These are phyloP conservation scores for Trissolcus japonicus DNA, from an alignment of 2,888 invertebrate species.

Conservation along the genomic window DNA sequence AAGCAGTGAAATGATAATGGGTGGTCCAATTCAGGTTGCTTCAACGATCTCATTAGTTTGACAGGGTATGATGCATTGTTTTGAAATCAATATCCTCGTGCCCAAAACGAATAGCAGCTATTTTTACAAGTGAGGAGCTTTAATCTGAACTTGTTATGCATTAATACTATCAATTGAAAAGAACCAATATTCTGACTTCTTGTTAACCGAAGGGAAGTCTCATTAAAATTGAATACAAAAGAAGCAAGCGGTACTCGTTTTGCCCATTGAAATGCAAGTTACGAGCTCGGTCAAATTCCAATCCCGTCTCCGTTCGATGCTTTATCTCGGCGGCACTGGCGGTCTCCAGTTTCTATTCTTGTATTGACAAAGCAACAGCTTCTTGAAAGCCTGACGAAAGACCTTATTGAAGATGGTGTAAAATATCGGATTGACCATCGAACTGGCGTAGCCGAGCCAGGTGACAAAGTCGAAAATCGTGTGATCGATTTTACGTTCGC, in stretches of 20 bases:
- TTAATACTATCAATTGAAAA: not conserved
- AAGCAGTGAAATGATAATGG: too few species aligned
- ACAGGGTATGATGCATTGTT: too few species aligned
- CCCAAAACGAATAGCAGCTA: too few species aligned
- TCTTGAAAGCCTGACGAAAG: conserved; percentile 93
- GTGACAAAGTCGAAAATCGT: conserved; percentile 92
- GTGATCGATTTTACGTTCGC: conserved; percentile 84
- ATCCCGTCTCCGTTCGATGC: not conserved
- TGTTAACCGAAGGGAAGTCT: not conserved
- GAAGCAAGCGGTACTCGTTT: not conserved
- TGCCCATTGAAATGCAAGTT: not conserved
- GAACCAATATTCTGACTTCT: not conserved
- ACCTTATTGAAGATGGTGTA: conserved; percentile 97
- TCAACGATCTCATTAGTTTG: too few species aligned
- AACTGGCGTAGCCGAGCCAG: conserved; percentile 96
- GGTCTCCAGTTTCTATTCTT: conserved; percentile 80
- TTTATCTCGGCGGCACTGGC: conserved; percentile 58
- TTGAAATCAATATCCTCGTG: too few species aligned
- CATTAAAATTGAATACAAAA: conserved; percentile 2
- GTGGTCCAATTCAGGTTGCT: too few species aligned
- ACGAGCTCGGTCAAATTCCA: not conserved
- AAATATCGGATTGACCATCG: conserved; percentile 96
- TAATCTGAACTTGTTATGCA: not conserved
- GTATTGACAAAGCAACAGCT: conserved; percentile 88
- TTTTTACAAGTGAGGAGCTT: not conserved